These are phyloP conservation scores for Neogobius melanostomus DNA, from an alignment of 2,113 vertebrate genomes.

Conservation along the genomic window DNA sequence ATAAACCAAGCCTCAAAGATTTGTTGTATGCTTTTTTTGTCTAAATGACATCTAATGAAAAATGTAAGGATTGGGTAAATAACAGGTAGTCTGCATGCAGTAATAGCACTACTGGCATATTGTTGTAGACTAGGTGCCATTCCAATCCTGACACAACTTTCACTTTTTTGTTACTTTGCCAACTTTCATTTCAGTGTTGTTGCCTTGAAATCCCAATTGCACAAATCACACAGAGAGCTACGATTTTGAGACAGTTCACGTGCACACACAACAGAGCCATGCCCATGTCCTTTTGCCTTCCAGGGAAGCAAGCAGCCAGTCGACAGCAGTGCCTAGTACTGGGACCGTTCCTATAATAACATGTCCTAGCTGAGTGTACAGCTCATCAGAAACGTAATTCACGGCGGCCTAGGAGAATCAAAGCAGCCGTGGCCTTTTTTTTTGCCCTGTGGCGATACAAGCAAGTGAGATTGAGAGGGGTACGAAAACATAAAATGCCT, in stretches of 20 bases:
- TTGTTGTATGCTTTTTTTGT: no score
- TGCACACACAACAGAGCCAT: constrained; percentile 50
- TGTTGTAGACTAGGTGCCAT: no score
- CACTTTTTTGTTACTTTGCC: neutral
- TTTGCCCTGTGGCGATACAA: constrained; percentile 24
- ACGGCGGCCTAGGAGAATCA: constrained; percentile 20
- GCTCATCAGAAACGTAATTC: constrained; percentile 44
- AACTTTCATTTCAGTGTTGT: constrained; percentile 21
- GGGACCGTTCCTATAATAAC: constrained; percentile 22
- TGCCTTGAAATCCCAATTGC: constrained; percentile 57
- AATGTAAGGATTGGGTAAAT: no score
- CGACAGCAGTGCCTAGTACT: constrained; percentile 1
- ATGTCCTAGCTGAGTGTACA: constrained; percentile 16
- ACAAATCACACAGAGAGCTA: neutral
- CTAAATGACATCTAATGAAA: no score
- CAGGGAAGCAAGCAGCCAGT: constrained; percentile 24
- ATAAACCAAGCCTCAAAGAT: no score
- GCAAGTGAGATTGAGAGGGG: constrained; percentile 30
- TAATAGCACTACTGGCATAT: no score
- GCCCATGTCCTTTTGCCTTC: constrained; percentile 85
- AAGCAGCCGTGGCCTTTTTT: constrained; percentile 20
- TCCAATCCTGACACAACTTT: neutral
- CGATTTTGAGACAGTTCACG: constrained; percentile 28
- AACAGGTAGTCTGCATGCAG: no score
- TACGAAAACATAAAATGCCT: constrained; percentile 41